Conservation (phyloP, 2,113 vertebrate species). For the Recurvirostra avosetta region DNA sequence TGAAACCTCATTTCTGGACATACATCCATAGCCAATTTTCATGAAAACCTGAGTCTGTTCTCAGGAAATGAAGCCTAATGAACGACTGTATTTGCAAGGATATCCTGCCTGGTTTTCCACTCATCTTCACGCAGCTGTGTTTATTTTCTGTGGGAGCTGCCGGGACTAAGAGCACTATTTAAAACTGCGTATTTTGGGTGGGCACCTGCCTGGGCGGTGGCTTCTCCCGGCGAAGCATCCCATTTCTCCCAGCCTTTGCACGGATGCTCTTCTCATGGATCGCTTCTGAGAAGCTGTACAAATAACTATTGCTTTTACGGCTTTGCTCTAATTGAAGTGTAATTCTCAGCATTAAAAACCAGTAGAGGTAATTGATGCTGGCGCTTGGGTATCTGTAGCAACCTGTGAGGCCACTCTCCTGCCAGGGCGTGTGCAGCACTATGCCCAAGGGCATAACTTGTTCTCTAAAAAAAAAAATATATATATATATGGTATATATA, state of each 20-base stretch:
- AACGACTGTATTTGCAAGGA: neutral
- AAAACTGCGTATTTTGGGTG: neutral
- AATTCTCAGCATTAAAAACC: neutral
- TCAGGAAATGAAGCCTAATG: neutral
- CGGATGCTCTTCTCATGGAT: rapidly evolving
- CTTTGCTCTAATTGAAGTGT: neutral
- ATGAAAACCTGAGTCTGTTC: neutral
- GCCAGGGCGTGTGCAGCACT: neutral
- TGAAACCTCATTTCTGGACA: neutral
- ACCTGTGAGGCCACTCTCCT: neutral
- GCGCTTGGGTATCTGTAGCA: neutral
- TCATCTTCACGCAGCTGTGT: neutral
- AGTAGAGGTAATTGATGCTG: neutral
- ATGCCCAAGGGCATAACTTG: neutral
- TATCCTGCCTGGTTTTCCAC: neutral
- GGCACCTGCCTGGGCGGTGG: neutral
- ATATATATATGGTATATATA: rapidly evolving
- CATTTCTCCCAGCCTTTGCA: neutral
- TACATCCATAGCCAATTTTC: rapidly evolving
- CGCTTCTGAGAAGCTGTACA: neutral
- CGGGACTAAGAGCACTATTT: neutral
- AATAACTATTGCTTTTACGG: rapidly evolving
- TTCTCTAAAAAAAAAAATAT: neutral
- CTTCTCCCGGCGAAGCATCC: neutral
- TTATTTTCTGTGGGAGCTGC: neutral